Base-by-base conservation (phyloP, 2,113 vertebrate genomes). In the Haemorhous mexicanus region DNA sequence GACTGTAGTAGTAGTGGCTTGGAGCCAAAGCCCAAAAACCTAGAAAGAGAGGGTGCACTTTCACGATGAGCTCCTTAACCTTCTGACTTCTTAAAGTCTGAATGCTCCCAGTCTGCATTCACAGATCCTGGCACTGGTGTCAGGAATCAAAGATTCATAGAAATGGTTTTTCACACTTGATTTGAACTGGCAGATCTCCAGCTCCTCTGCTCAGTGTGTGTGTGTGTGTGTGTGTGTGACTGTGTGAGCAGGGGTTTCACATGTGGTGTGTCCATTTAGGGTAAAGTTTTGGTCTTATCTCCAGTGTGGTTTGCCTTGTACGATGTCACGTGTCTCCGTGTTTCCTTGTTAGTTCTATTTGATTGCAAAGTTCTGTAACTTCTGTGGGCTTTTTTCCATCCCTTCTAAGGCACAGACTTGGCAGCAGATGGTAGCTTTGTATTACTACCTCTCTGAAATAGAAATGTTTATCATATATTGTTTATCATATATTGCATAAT, bases 371-470 rank as follows among this genome's bases (percentile, higher is more conserved):
- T 66, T 86, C 79, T 93, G 52, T 67, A 76, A 76, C 90, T 90
- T 92, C 64, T 82, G 61, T 82, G 80, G 18, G 53, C 67, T 75
- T 82, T 93, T 96, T 97, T 97, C 95, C 96, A 96, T 94, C 77
- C 96, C 95, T 94, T 97, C 52, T 97, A 96, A 68, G 94, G 95
- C 86, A 28, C 5, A 8, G 58, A 39, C 55, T 87, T 94, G 94
- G 95, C 95, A 93, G 80, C 58, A 75, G 73, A 61, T 55, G 49
- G 32, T 68, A 16, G 50, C 61, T 41, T 61, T 74, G 52, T 5
- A 52, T 44, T 82, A 61, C 52, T 91, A 69, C 52, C 21, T 67
- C 63, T 85, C 49, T 93, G 64, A 68, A 92, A 33, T 59, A 78
- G 9, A 69, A 93, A 81, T 64, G n/a, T 84, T 75, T 75, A 19